These are phyloP conservation scores for Drosophila orena DNA, from an alignment of 1,140 invertebrate genomes.

Conservation along the genomic window DNA sequence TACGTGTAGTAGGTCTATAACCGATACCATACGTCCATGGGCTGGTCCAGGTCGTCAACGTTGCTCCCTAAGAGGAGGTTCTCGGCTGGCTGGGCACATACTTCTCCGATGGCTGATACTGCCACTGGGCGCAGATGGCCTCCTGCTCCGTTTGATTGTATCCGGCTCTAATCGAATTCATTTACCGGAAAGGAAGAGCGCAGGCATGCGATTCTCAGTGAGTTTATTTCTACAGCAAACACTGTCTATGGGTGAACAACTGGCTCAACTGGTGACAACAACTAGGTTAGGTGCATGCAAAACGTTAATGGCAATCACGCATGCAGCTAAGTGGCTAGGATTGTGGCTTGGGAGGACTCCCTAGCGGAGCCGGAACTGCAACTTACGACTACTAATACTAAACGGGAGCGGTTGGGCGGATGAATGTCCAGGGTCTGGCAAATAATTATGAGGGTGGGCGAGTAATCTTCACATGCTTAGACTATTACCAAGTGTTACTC, in stretches of 20 bases:
- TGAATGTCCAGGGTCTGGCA: neutral
- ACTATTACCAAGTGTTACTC: no score
- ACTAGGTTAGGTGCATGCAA: conserved; percentile 10
- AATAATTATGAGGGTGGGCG: neutral
- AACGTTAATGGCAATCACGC: conserved; percentile 33
- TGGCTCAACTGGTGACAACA: neutral
- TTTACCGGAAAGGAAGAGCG: conserved; percentile 3
- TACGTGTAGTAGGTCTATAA: conserved; percentile 47
- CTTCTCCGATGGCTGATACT: conserved; percentile 88
- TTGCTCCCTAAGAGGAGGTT: conserved; percentile 50
- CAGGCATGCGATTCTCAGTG: conserved; percentile 14
- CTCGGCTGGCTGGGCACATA: conserved; percentile 85
- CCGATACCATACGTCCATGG: conserved; percentile 29
- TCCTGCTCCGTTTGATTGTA: conserved; percentile 87
- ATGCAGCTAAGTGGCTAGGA: conserved; percentile 45
- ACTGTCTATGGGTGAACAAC: neutral
- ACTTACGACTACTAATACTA: conserved; percentile 64
- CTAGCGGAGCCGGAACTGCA: neutral
- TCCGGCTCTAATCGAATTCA: conserved; percentile 84
- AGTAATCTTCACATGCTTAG: neutral
- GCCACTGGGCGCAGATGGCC: conserved; percentile 87
- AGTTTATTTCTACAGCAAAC: conserved; percentile 39
- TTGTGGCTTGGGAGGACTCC: conserved; percentile 8
- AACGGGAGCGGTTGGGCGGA: conserved; percentile 5
- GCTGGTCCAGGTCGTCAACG: conserved; percentile 30